Evolutionary conservation across 1,140 invertebrate species (phyloP), one percentile per base, ranked within the genome.

Genomic region (Hypothenemus hampei): DNA sequence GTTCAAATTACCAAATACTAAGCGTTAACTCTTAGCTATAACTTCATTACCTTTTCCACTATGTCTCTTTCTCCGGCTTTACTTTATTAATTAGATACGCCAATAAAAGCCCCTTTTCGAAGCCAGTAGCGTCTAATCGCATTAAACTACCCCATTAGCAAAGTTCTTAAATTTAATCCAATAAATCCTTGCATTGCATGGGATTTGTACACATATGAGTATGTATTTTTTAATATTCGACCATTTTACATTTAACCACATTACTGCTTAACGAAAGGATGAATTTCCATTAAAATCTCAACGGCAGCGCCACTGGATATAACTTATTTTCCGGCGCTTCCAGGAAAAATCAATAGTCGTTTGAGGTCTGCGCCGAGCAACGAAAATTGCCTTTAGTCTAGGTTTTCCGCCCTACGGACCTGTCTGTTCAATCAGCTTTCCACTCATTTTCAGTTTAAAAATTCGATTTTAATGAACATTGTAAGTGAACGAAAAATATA

Each of bases 331-430:
- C 45, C 54, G 54, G 22, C 54, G 54, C 54, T 57, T 57, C 45
- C 44, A 43, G 54, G 54, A 57, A 57, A 57, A 57, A 57, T 57
- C 54, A 57, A 57, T 57, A 57, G 37, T 21, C 26, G 54, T 57
- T 57, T 57, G 33, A 57, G 54, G 41, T 55, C 54, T 57, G 45
- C 46, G 54, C 54, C 21, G 45, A 53, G 49, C 29, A 33, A 18
- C 13, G 43, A 43, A 57, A 57, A 57, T 41, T 49, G 13, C 46
- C 46, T 41, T 37, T 29, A 48, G 54, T 49, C 54, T 49, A 50
- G 45, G 45, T 57, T 50, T 57, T 44, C 54, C 45, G 23, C 29
- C 47, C 45, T 39, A 15, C 15, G 19, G 53, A 41, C 33, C 22
- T 21, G 44, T 29, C n/a, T 7, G 26, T 29, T 29, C 26, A 29